A percentile compares a stretch with the other conserved stretches of the same genome.
phyloP scores from a whole-genome alignment of 2,797 vertebrate species.

The Morelia viridis region DNA sequence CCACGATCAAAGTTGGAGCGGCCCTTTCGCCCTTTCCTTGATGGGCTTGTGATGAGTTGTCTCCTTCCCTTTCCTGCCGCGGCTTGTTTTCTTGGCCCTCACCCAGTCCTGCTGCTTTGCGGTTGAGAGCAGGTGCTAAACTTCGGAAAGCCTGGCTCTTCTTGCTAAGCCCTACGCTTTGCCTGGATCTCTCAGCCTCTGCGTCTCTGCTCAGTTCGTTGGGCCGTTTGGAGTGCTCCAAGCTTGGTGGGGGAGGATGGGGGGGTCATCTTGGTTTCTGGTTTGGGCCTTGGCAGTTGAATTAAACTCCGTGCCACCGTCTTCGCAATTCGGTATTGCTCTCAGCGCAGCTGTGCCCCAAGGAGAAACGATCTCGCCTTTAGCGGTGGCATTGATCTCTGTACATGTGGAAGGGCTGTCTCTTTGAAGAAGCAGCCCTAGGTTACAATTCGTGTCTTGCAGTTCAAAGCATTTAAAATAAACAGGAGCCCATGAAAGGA shows the following conservation, averaged over 20 bases:
- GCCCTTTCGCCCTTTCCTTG: background rate
- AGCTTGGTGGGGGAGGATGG: too few relatives aligned
- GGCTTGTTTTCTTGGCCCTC: constrained; percentile 37
- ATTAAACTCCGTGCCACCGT: background rate
- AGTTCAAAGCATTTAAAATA: too few relatives aligned
- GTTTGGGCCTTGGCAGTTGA: background rate
- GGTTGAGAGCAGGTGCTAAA: constrained; percentile 55
- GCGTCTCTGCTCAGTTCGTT: constrained; percentile 36
- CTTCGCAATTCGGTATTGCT: background rate
- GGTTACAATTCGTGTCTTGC: too few relatives aligned
- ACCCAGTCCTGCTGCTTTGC: background rate
- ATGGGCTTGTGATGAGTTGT: background rate
- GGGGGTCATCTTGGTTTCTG: too few relatives aligned
- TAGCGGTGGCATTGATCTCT: background rate
- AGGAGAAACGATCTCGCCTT: background rate
- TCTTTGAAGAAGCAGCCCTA: background rate
- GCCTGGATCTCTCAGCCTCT: constrained; percentile 17
- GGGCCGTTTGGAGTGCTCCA: background rate
- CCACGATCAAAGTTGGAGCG: too few relatives aligned
- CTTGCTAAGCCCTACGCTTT: background rate
- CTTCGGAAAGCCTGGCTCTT: constrained; percentile 43
- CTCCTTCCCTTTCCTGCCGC: background rate
- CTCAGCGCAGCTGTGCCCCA: background rate
- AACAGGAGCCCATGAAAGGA: too few relatives aligned
- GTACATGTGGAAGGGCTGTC: background rate